These are phyloP conservation scores for Harpagoxenus sublaevis DNA, from an alignment of 2,888 invertebrate species.

Conservation along the genomic window DNA sequence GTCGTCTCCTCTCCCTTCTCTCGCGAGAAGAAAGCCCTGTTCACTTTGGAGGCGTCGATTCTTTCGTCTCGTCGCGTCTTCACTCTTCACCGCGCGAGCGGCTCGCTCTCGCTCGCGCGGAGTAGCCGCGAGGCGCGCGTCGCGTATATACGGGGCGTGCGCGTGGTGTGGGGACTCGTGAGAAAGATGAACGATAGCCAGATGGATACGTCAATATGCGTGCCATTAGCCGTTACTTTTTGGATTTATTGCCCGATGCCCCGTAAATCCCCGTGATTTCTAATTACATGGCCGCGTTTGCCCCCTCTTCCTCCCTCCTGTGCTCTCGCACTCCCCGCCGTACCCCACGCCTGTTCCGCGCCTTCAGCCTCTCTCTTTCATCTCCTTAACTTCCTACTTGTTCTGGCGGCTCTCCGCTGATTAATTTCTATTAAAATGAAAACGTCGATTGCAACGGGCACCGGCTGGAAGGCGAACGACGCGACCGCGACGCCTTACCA, in stretches of 20 bases:
- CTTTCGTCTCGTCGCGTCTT: conserved; percentile 49
- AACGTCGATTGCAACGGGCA: conserved; percentile 50
- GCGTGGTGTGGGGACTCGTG: conserved; percentile 72
- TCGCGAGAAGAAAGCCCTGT: conserved; percentile 54
- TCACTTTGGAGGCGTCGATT: conserved; percentile 61
- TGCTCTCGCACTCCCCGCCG: not conserved
- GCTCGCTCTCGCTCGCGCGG: conserved; percentile 31
- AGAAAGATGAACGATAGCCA: conserved; percentile 81
- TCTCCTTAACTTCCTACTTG: conserved; percentile 50
- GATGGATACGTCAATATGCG: conserved; percentile 79
- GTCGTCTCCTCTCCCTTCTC: conserved; percentile 20
- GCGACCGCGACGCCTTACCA: conserved; percentile 1
- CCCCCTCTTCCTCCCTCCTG: not conserved
- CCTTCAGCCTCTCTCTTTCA: conserved; percentile 8
- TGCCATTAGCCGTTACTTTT: conserved; percentile 75
- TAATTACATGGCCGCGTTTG: conserved; percentile 75
- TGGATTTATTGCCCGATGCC: conserved; percentile 76
- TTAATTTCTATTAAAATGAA: conserved; percentile 71
- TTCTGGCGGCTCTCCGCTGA: conserved; percentile 41
- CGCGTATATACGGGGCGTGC: conserved; percentile 43
- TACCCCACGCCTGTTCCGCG: not conserved
- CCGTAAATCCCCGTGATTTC: conserved; percentile 78
- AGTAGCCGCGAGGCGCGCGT: conserved; percentile 71
- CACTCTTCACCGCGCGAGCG: conserved; percentile 21
- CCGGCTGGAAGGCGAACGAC: conserved; percentile 24